phyloP scores from a whole-genome alignment of 2,888 invertebrate species.

The Odontomyia ornata region DNA sequence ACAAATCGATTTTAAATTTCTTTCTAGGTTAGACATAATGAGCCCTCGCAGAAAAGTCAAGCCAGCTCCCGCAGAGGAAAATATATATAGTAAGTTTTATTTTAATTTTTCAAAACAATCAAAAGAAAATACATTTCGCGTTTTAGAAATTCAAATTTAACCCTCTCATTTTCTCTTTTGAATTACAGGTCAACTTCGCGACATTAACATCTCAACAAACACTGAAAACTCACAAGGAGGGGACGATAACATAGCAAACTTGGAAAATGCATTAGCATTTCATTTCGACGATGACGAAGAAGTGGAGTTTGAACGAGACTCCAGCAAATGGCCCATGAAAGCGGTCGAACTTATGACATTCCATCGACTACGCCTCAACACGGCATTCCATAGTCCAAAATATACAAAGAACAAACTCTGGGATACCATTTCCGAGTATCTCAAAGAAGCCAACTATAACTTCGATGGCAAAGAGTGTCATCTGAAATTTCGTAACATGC shows the following conservation, averaged over 20 bases:
- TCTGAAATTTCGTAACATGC: constrained; percentile 39
- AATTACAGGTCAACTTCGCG: neutral
- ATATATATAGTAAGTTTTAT: neutral
- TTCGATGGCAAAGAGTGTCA: constrained; percentile 38
- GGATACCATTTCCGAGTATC: constrained; percentile 30
- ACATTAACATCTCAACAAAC: neutral
- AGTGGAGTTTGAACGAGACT: constrained; percentile 35
- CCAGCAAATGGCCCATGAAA: constrained; percentile 36
- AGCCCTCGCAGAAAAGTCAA: neutral
- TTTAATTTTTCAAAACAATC: neutral
- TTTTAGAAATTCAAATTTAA: too few relatives aligned
- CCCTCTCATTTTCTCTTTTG: neutral
- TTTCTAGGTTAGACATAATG: neutral
- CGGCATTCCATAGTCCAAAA: constrained; percentile 39
- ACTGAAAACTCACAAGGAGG: neutral
- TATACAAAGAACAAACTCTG: constrained; percentile 39
- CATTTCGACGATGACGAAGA: constrained; percentile 13
- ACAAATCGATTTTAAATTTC: neutral
- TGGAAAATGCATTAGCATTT: neutral
- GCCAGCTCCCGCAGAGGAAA: neutral
- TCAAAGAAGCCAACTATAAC: constrained; percentile 19
- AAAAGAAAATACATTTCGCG: too few relatives aligned
- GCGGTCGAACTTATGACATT: constrained; percentile 21
- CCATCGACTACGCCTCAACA: constrained; percentile 29
- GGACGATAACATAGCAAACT: neutral